phyloP scores from a whole-genome alignment of 1,140 invertebrate genomes.

The Bombyx mori region DNA sequence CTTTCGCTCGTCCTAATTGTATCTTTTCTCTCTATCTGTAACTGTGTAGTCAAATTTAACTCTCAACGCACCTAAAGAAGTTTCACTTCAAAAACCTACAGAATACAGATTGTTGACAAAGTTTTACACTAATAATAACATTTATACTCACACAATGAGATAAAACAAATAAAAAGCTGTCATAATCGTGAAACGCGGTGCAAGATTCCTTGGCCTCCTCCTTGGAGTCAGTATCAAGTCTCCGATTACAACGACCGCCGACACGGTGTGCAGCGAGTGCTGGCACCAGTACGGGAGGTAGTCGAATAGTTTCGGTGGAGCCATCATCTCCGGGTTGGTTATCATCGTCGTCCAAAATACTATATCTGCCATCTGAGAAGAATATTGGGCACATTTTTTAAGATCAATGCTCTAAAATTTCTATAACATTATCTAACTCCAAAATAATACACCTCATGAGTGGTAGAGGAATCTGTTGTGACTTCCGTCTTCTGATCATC shows the following conservation, averaged over 20 bases:
- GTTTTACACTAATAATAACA: no score
- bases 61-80: no score
- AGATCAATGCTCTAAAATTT: no score
- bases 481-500: no score
- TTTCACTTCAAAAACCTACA: no score
- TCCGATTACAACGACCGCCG: slow-evolving; percentile 19
- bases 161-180: slow-evolving; percentile 20
- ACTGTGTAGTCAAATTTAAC: no score
- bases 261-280: slow-evolving; percentile 33
- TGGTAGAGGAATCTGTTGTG: no score
- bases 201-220: slow-evolving; percentile 18
- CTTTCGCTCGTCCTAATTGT: no score
- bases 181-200: slow-evolving; percentile 10
- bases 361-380: slow-evolving; percentile 28
- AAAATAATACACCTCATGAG: no score
- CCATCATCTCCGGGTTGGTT: slow-evolving; percentile 22
- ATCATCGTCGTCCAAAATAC: slow-evolving; percentile 30
- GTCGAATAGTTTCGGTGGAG: slow-evolving; percentile 22
- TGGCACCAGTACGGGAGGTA: slow-evolving; percentile 32
- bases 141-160: slow-evolving; percentile 23
- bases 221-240: slow-evolving; percentile 30
- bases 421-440: no score
- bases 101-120: no score
- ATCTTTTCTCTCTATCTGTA: no score
- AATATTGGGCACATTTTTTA: neutral